A percentile compares a stretch with the other conserved stretches of the same genome.
Evolutionary conservation across 2,113 vertebrate species (phyloP).

Genomic region (Gnathonemus longibarbis): DNA sequence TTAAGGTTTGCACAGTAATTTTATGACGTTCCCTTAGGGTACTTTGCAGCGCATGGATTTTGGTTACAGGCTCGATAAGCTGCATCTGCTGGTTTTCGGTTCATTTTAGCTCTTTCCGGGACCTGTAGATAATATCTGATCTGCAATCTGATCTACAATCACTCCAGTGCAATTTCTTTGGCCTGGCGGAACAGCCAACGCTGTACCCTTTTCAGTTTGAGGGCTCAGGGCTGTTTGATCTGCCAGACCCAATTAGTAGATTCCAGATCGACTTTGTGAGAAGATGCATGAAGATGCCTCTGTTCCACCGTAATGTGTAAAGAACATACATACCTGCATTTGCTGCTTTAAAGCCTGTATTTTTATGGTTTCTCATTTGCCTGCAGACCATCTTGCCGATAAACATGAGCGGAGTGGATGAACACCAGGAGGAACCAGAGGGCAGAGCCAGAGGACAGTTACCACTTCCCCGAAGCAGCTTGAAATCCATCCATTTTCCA

Average conservation of each 20-base stretch:
- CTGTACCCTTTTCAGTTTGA: not conserved
- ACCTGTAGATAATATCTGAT: not conserved
- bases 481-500: not conserved
- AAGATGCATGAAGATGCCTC: not conserved
- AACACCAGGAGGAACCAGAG: not conserved
- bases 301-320: not conserved
- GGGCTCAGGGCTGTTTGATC: not conserved
- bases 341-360: not conserved
- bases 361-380: not conserved
- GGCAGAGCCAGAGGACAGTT: not conserved
- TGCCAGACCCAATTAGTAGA: not conserved
- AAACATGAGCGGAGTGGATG: not conserved
- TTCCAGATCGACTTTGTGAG: not conserved
- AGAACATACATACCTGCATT: not conserved
- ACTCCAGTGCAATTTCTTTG: not conserved
- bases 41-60: not conserved
- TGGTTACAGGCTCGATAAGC: not conserved
- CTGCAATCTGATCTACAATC: not conserved
- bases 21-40: not conserved
- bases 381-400: not conserved
- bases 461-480: not conserved
- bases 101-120: not conserved
- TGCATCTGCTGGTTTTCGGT: not conserved
- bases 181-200: not conserved
- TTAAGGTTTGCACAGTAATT: slow-evolving; percentile 20